Percentiles rank a stretch among this genome's conserved stretches.
Evolutionary conservation across 2,797 vertebrate genomes (phyloP).

Genomic region (Anas flavirostris): DNA sequence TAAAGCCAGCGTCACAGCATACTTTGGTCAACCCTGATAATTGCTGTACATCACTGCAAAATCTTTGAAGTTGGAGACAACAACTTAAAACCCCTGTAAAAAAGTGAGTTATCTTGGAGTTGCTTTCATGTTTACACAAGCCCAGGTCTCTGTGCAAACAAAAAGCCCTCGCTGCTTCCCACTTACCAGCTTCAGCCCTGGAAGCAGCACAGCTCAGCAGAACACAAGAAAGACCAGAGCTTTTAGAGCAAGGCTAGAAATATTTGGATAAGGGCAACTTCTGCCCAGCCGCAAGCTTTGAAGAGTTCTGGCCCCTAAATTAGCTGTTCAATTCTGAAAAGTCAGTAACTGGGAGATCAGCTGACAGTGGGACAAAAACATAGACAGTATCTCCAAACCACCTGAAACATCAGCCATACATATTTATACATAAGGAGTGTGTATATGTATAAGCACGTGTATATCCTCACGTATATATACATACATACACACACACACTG

Average conservation of each 20-base stretch:
- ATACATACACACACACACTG: background rate
- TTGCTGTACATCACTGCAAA: background rate
- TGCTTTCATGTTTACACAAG: background rate
- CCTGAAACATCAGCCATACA: background rate
- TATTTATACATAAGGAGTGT: background rate
- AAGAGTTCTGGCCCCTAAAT: background rate
- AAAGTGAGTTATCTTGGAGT: background rate
- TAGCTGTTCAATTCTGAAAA: background rate
- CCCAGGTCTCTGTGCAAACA: background rate
- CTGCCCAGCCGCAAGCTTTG: background rate
- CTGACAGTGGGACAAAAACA: background rate
- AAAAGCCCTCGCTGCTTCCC: background rate
- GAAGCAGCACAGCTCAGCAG: background rate
- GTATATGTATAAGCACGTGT: background rate
- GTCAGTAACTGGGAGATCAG: background rate
- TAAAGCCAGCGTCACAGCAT: background rate
- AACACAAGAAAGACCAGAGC: fast-evolving
- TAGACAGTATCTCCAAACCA: background rate
- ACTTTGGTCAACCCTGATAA: background rate
- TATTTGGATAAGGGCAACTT: background rate
- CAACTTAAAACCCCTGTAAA: background rate
- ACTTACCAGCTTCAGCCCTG: background rate
- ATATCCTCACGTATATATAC: background rate
- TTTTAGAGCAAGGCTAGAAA: background rate
- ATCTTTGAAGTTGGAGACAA: background rate